Evolutionary conservation across 2,113 vertebrate species (phyloP), one percentile per base, ranked within the genome.

Genomic region (Gymnobelideus leadbeateri): DNA sequence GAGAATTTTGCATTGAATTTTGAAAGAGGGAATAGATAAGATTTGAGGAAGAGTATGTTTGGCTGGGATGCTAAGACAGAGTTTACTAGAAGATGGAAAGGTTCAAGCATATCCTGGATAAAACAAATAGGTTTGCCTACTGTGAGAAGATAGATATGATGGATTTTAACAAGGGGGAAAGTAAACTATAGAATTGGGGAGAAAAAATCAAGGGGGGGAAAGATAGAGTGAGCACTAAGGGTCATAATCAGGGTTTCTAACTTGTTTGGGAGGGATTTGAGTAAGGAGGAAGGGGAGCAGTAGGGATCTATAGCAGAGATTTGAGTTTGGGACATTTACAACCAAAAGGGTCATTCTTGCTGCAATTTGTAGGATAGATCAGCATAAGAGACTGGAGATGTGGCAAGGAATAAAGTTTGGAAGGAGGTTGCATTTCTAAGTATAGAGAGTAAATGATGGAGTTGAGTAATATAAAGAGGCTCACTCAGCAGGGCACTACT

Each of bases 1-100:
- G 57, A 26, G 24, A 46, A 92, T 92, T 92, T 92, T 52, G 92
- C 50, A n/a, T 4, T 43, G 24, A 92, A 92, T 37, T 51, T 84
- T 77, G 61, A 19, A 77, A 84, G 57, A 84, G 57, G 47, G 37
- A 51, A 77, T n/a, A 37, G n/a, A 92, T 84, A 84, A 92, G n/a
- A 84, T 92, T 54, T 92, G 43, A 31, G 61, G 0, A 92, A 51
- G 49, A 3, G 12, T 84, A 0, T 92, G 37, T 28, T 23, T 23
- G 55, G 26, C 52, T 25, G 23, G n/a, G 49, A 51, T 25, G 25
- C 3, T 77, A 14, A 46, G n/a, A 77, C 0, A 51, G 0, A 26
- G n/a, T 57, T 91, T n/a, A 91, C 31, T 23, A 84, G n/a, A 84
- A 84, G 37, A n/a, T 77, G 68, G 5, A 43, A 43, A n/a, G 14